Evolutionary conservation across 2,797 vertebrate genomes (phyloP).

Genomic region (Enoplosus armatus): DNA sequence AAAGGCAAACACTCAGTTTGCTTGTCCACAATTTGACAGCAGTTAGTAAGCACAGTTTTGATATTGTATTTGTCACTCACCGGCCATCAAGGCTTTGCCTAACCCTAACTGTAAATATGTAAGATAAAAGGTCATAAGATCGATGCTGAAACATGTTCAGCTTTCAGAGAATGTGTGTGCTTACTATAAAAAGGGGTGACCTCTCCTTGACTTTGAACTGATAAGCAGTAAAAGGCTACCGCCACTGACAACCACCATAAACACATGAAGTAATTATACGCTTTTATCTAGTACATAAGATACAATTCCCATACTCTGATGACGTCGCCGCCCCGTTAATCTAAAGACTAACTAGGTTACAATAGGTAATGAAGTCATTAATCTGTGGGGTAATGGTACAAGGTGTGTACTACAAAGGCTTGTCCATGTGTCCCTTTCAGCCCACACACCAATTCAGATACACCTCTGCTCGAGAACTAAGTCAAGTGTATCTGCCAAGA

Average conservation of each 20-base stretch:
- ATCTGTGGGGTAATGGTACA: neutral
- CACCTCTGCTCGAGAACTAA: too few species aligned
- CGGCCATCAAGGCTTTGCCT: neutral
- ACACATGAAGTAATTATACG: constrained; percentile 7
- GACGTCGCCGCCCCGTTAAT: neutral
- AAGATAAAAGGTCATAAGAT: neutral
- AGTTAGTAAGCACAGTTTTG: neutral
- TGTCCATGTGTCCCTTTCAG: neutral
- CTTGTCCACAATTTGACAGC: neutral
- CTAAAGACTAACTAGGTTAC: neutral
- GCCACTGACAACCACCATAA: neutral
- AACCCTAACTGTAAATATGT: neutral
- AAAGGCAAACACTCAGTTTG: neutral
- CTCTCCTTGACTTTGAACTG: constrained; percentile 39
- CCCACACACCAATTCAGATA: neutral
- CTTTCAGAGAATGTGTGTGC: neutral
- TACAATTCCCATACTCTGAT: neutral
- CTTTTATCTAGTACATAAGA: neutral
- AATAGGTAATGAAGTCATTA: neutral
- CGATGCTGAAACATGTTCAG: neutral
- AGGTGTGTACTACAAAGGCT: neutral
- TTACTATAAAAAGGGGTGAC: neutral
- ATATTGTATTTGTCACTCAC: neutral
- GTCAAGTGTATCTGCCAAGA: neutral
- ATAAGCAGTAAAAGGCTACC: constrained; percentile 6